Conservation (phyloP, 2,888 invertebrate genomes). For the Anagyrus pseudococci region DNA sequence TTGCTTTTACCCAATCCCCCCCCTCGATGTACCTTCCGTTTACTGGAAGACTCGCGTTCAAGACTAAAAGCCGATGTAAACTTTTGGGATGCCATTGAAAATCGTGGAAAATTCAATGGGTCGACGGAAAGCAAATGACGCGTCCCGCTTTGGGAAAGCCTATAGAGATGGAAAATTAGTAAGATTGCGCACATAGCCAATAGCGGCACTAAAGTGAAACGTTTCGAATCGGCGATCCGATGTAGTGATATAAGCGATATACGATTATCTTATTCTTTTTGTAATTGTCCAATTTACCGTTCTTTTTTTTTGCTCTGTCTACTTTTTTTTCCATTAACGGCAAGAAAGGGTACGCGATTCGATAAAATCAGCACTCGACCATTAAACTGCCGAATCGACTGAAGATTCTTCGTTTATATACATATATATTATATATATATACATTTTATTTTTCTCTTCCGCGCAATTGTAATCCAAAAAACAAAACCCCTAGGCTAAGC, state of each 20-base stretch:
- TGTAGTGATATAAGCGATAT: constrained; percentile 38
- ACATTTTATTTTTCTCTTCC: not conserved
- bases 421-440: not conserved
- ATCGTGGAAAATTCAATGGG: constrained; percentile 9
- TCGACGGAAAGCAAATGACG: not conserved
- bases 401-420: constrained; percentile 31
- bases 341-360: constrained; percentile 34
- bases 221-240: constrained; percentile 33
- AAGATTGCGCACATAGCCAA: constrained; percentile 11
- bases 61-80: constrained; percentile 8
- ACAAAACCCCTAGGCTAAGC: constrained; percentile 30
- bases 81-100: constrained; percentile 14
- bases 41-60: constrained; percentile 13
- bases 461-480: constrained; percentile 7
- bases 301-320: no score
- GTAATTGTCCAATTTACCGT: constrained; percentile 7
- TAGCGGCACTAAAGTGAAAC: constrained; percentile 17
- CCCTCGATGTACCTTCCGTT: no score
- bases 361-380: constrained; percentile 26
- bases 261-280: constrained; percentile 27
- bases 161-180: not conserved
- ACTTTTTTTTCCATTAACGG: constrained; percentile 28
- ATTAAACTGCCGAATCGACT: constrained; percentile 35
- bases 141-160: not conserved
- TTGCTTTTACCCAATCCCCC: no score